phyloP scores from a whole-genome alignment of 2,797 vertebrate genomes.

The Karalla daura region DNA sequence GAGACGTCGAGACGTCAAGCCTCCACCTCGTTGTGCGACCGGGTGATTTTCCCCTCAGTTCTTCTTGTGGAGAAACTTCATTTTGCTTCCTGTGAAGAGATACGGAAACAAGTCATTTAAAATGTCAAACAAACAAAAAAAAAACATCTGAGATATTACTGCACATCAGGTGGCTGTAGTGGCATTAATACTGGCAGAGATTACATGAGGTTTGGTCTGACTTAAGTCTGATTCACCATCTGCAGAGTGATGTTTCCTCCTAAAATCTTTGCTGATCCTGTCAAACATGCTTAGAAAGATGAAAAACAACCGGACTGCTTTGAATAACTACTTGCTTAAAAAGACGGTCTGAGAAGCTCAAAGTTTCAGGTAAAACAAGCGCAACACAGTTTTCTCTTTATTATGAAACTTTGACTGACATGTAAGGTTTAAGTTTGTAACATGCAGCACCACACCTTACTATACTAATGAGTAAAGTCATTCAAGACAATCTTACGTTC shows the following conservation, averaged over 20 bases:
- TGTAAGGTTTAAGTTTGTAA: no score
- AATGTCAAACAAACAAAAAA: no score
- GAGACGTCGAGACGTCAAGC: conserved; percentile 33
- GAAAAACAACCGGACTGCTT: not conserved
- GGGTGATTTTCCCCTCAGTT: conserved; percentile 81
- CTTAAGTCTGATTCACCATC: not conserved
- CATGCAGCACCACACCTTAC: no score
- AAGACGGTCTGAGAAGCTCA: not conserved
- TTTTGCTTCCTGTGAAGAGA: conserved; percentile 92
- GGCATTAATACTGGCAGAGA: not conserved
- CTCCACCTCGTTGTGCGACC: conserved; percentile 35
- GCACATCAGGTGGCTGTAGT: not conserved
- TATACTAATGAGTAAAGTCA: no score
- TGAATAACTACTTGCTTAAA: not conserved
- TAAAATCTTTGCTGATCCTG: conserved; percentile 1
- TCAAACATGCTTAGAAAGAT: conserved; percentile 5
- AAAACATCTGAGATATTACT: not conserved
- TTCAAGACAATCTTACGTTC: no score
- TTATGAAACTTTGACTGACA: not conserved
- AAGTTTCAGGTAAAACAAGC: not conserved
- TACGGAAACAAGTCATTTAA: conserved; percentile 4
- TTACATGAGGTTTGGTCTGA: not conserved
- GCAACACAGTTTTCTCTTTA: not conserved
- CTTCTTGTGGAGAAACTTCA: conserved; percentile 99
- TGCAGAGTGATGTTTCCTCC: not conserved